Conservation (phyloP, 1,140 invertebrate genomes). For the Euwallacea similis region DNA sequence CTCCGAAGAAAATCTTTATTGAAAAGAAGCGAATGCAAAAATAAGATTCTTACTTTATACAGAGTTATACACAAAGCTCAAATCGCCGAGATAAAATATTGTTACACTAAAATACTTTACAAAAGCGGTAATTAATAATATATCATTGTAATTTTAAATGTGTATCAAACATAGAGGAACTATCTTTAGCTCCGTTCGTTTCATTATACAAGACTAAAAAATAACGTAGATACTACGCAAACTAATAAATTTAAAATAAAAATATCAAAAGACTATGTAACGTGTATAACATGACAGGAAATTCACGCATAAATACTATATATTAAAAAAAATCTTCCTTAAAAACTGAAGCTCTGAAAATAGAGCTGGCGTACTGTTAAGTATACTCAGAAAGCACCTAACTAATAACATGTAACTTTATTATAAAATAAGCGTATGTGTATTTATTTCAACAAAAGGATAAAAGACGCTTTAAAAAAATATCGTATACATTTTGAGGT, state of each 20-base stretch:
- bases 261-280: background rate
- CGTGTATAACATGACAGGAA: background rate
- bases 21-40: constrained; percentile 33
- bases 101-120: no score
- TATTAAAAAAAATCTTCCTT: constrained; percentile 10
- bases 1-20: background rate
- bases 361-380: constrained; percentile 11
- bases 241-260: background rate
- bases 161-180: no score
- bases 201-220: background rate
- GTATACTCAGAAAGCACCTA: constrained; percentile 35
- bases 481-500: constrained; percentile 1
- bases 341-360: constrained; percentile 26
- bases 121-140: no score
- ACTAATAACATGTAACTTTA: constrained; percentile 5
- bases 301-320: background rate
- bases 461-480: background rate
- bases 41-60: constrained; percentile 30
- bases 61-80: constrained; percentile 22
- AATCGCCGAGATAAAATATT: background rate
- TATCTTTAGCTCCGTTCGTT: no score
- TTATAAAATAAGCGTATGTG: constrained; percentile 28
- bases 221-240: constrained; percentile 32
- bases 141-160: no score
- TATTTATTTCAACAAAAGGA: background rate